Evolutionary conservation across 2,888 invertebrate species (phyloP), one percentile per base, ranked within the genome.

Genomic region (Drosophila ezoana): DNA sequence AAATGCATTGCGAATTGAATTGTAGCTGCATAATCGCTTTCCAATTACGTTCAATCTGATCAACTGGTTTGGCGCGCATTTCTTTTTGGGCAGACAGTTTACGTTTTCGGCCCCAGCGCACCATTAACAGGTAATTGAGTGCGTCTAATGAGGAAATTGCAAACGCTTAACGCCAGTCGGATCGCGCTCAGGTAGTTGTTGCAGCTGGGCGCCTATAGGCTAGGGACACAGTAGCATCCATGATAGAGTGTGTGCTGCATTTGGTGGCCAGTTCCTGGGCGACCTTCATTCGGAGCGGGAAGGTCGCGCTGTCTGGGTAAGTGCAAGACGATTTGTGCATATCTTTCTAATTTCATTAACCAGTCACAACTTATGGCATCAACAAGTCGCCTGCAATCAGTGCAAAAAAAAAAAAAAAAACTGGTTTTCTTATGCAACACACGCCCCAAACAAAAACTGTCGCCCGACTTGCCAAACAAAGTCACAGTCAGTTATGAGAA

Each of bases 1-100:
- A 49, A 48, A 9, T 16, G 45, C 43, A 58, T 33, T 52, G 33
- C 28, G 61, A 65, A 70, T 86, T 76, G 74, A 71, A 71, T 68
- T 75, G 71, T 63, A 87, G 82, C 76, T 79, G 87, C 89, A 85
- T 89, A 89, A 85, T 85, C 64, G 72, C 82, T 86, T 81, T 76
- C 79, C 89, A 69, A 87, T 87, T 81, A 83, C 62, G 89, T 70
- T 53, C 59, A 71, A 71, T 72, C 70, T 59, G 60, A 58, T 83
- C 57, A 87, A 88, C 89, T 54, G 72, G 83, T 89, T 83, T 80
- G 53, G 43, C 61, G 44, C 57, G 54, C 64, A 60, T 77, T 71
- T 69, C 71, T 63, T 71, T 80, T 87, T 72, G 70, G 72, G 53
- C 63, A 86, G 76, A 68, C 73, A 62, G 83, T 67, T 66, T 23